Evolutionary conservation across 2,888 invertebrate species (phyloP).

Genomic region (Ectropis crepuscularia): DNA sequence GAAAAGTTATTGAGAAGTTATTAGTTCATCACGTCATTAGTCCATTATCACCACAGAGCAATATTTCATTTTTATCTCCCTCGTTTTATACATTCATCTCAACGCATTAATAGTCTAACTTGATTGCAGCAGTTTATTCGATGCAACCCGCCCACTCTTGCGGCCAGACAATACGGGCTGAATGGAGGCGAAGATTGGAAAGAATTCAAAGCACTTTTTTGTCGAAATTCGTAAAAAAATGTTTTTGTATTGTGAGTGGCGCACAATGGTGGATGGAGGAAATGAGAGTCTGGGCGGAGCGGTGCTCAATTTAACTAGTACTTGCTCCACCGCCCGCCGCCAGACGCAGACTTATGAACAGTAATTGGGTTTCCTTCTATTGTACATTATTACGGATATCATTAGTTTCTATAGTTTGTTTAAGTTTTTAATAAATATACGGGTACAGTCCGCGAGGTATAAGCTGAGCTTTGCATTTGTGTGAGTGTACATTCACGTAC

Average conservation of each 20-base stretch:
- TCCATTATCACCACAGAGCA: constrained; percentile 1
- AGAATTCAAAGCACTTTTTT: constrained; percentile 82
- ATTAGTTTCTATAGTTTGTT: no score
- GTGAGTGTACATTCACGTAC: no score
- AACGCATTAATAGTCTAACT: constrained; percentile 31
- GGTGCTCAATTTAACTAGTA: constrained; percentile 81
- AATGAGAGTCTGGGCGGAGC: constrained; percentile 82
- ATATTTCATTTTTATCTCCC: constrained; percentile 1
- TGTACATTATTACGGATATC: no score
- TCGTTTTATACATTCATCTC: constrained; percentile 10
- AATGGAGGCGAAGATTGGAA: constrained; percentile 82
- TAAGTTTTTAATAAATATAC: no score
- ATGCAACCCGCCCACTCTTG: constrained; percentile 53
- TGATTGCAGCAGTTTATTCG: constrained; percentile 58
- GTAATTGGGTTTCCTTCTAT: constrained; percentile 3
- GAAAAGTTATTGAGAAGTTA: no score
- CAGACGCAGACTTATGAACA: constrained; percentile 18
- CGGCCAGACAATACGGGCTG: constrained; percentile 75
- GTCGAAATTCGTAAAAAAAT: constrained; percentile 82
- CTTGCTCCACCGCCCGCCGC: constrained; percentile 54
- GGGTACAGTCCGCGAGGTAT: no score
- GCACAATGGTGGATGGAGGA: constrained; percentile 81
- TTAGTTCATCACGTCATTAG: not conserved
- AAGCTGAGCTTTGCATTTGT: no score
- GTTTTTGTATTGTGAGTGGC: constrained; percentile 82